Conservation (phyloP, 2,888 invertebrate species). For the Smittia aterrima region DNA sequence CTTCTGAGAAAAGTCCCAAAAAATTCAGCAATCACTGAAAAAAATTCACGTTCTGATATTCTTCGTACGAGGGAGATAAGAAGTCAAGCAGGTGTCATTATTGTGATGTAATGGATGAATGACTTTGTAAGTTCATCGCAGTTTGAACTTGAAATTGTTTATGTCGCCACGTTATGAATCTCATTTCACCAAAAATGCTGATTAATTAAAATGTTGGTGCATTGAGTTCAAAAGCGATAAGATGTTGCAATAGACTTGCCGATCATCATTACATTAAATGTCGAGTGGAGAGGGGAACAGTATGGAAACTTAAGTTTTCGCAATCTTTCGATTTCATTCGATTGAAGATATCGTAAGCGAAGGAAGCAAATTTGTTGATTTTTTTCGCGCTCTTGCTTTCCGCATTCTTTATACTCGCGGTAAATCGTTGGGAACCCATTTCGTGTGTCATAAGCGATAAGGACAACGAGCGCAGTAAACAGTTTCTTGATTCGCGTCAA, state of each 20-base stretch:
- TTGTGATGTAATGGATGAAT: too few relatives aligned
- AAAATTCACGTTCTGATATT: too few relatives aligned
- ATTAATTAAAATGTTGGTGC: constrained; percentile 7
- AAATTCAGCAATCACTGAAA: too few relatives aligned
- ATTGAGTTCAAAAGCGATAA: neutral
- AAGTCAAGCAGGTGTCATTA: too few relatives aligned
- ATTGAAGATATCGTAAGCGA: neutral
- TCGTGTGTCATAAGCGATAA: neutral
- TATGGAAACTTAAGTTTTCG: too few relatives aligned
- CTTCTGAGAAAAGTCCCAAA: too few relatives aligned
- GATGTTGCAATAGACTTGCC: neutral
- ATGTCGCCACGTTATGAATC: neutral
- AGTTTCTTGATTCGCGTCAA: too few relatives aligned
- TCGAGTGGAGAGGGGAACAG: too few relatives aligned
- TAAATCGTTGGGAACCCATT: neutral
- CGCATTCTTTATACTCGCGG: neutral
- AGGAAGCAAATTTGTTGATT: neutral
- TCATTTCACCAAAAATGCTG: neutral
- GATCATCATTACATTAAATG: too few relatives aligned
- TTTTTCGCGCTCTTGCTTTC: neutral
- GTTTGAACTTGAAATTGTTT: neutral
- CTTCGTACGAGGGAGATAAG: too few relatives aligned
- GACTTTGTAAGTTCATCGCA: neutral
- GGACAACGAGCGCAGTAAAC: neutral
- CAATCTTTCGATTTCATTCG: neutral